Evolutionary conservation across 2,113 vertebrate species (phyloP), one percentile per base, ranked within the genome.

Genomic region (Salminus brasiliensis): DNA sequence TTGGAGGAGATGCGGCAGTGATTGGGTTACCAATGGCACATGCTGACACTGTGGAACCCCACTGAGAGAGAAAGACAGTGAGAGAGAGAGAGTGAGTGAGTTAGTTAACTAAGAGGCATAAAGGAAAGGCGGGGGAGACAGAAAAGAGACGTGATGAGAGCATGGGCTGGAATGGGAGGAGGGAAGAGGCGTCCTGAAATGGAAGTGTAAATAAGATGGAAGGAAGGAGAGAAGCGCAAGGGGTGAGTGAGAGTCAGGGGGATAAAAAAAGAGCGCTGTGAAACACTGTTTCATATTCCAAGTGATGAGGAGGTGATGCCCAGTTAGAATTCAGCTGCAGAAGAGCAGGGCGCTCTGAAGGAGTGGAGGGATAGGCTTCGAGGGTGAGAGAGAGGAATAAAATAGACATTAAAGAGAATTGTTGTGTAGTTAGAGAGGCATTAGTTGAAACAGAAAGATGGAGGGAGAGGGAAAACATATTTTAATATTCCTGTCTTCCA

Each of bases 161-260:
- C 29, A 5, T 13, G 30, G 66, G 47, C 29, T 16, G 52, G 39
- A 45, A 65, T 43, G 25, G 34, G 53, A n/a, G 47, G 15, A 55
- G 53, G 25, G 43, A 27, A 55, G 49, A 13, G 47, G 30, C 36
- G 8, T 52, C 27, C 43, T 23, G 53, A 62, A 68, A 45, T 43
- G 69, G 72, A 60, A 63, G 41, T 49, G 36, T 39, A 57, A 70
- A 45, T 55, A 55, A 68, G 71, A 80, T 53, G 52, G 32, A 74
- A 41, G 55, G 43, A 27, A 87, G 81, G 75, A 87, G 88, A 75
- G 76, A 12, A 29, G 62, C 45, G 45, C 34, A 12, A 16, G 70
- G 62, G 49, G 32, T 52, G 68, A 36, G 23, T 18, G 52, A 68
- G 76, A 60, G 34, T 25, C 36, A 47, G 34, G 15, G 23, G 29